These are phyloP conservation scores for Drosophila baimaii DNA, from an alignment of 1,140 invertebrate species.

Conservation along the genomic window DNA sequence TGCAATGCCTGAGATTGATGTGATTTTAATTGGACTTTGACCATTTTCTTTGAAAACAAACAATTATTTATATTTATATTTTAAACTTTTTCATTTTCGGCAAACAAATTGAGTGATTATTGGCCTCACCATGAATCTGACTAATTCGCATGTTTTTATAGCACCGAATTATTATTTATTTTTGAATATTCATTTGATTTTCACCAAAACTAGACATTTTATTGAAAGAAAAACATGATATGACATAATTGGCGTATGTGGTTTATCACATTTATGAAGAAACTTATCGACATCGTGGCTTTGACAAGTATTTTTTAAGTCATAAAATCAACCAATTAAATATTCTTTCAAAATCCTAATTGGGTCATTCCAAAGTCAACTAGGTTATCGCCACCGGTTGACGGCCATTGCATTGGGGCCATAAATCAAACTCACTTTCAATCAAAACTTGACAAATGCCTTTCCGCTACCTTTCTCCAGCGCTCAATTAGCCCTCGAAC, in stretches of 20 bases:
- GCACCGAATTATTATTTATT: not conserved
- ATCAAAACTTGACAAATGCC: constrained; percentile 73
- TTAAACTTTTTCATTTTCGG: not conserved
- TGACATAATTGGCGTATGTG: not conserved
- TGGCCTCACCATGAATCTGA: not conserved
- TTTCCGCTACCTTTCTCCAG: constrained; percentile 75
- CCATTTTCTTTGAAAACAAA: not conserved
- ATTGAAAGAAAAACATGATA: not conserved
- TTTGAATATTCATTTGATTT: not conserved
- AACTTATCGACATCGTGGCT: not conserved
- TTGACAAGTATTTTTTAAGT: not conserved
- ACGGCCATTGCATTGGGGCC: too few species aligned
- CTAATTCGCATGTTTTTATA: not conserved
- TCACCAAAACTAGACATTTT: not conserved
- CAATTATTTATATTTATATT: not conserved
- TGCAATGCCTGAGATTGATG: not conserved
- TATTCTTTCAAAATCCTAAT: not conserved
- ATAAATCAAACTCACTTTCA: constrained; percentile 76
- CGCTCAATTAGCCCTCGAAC: constrained; percentile 65
- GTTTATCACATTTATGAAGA: not conserved
- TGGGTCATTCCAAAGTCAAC: not conserved
- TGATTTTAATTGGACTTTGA: not conserved
- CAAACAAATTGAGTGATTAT: not conserved
- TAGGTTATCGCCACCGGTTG: constrained; percentile 26
- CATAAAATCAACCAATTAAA: not conserved